Percentiles rank a stretch among this genome's conserved stretches.
Conservation (phyloP, 2,888 invertebrate genomes). For the Hyppa rectilinea region DNA sequence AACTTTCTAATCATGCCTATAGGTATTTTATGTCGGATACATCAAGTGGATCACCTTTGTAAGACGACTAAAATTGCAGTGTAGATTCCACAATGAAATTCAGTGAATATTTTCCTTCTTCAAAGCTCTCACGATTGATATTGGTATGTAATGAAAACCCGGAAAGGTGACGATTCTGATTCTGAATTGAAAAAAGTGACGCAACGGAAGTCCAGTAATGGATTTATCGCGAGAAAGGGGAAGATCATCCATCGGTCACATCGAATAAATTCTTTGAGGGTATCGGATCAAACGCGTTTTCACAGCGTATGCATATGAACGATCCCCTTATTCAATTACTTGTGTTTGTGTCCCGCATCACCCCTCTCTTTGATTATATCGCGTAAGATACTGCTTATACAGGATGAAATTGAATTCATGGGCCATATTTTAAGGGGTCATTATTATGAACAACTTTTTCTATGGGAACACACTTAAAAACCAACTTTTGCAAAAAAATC, state of each 20-base stretch:
- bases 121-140: slow-evolving; percentile 21
- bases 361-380: slow-evolving; percentile 48
- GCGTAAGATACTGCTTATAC: slow-evolving; percentile 30
- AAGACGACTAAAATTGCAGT: too few species aligned
- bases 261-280: slow-evolving; percentile 40
- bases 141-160: slow-evolving; percentile 36
- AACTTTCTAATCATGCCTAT: too few species aligned
- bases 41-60: too few species aligned
- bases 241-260: slow-evolving; percentile 31
- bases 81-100: neutral
- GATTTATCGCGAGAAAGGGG: slow-evolving; percentile 27
- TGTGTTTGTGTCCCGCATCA: slow-evolving; percentile 40
- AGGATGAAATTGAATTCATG: too few species aligned
- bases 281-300: slow-evolving; percentile 51
- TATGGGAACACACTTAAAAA: too few species aligned
- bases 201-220: slow-evolving; percentile 15
- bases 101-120: slow-evolving; percentile 7
- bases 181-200: slow-evolving; percentile 13
- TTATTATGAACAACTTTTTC: too few species aligned
- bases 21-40: too few species aligned
- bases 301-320: slow-evolving; percentile 47
- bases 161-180: slow-evolving; percentile 17
- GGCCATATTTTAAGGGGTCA: too few species aligned
- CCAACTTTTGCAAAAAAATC: too few species aligned
- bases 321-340: slow-evolving; percentile 42